phyloP scores from a whole-genome alignment of 2,888 invertebrate species.

The Zygothrica quintamaculata region DNA sequence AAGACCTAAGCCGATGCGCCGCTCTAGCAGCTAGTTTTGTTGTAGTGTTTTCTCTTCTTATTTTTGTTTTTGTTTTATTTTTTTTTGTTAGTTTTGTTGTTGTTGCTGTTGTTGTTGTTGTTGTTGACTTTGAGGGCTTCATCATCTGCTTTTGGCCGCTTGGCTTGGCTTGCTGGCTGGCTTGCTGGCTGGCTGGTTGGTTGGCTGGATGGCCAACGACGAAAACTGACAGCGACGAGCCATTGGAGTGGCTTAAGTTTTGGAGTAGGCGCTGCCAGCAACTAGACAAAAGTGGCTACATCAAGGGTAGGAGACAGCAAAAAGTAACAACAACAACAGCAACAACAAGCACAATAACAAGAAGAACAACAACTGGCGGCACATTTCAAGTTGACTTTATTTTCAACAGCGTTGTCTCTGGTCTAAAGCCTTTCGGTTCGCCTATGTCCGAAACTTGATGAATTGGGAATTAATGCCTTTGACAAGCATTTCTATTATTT shows the following conservation, averaged over 20 bases:
- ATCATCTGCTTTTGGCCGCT: slow-evolving; percentile 80
- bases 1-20: slow-evolving; percentile 82
- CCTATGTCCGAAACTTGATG: slow-evolving; percentile 83
- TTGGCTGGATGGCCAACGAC: slow-evolving; percentile 48
- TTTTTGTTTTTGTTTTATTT: slow-evolving; percentile 39
- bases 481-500: slow-evolving; percentile 77
- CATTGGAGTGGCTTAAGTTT: slow-evolving; percentile 77
- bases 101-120: slow-evolving; percentile 47
- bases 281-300: slow-evolving; percentile 54
- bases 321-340: slow-evolving; percentile 26
- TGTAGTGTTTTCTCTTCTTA: slow-evolving; percentile 25
- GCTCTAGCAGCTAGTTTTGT: slow-evolving; percentile 56
- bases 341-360: slow-evolving; percentile 25
- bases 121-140: slow-evolving; percentile 84
- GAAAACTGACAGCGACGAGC: slow-evolving; percentile 75
- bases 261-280: slow-evolving; percentile 69
- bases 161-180: slow-evolving; percentile 43
- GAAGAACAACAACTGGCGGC: slow-evolving; percentile 63
- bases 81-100: slow-evolving; percentile 20
- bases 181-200: slow-evolving; percentile 33
- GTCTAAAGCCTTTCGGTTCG: slow-evolving; percentile 33
- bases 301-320: slow-evolving; percentile 70
- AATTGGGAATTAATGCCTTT: slow-evolving; percentile 84
- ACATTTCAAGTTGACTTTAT: slow-evolving; percentile 80
- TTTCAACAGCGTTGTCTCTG: slow-evolving; percentile 61